Base-by-base conservation (phyloP, 2,888 invertebrate genomes). In the Synergus umbraculus region DNA sequence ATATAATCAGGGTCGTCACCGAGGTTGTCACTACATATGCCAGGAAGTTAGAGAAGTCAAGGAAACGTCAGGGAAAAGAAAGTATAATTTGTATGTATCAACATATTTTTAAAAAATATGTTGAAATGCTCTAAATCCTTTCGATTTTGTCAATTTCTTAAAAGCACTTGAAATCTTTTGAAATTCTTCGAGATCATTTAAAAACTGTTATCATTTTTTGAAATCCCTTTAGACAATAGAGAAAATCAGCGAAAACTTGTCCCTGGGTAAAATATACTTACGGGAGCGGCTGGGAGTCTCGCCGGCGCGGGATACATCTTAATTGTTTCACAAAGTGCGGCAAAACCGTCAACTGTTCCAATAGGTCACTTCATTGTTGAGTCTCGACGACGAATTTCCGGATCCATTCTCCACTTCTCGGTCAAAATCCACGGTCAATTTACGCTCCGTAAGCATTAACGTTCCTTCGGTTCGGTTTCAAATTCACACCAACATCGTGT, bases 231-330 rank as follows among this genome's bases (percentile, higher is more conserved):
- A 29, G 22, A 29, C 22, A 29, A 29, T 29, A 29, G 22, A 1
- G 22, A 29, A 29, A 29, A 29, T 29, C 22, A 29, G 22, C 22
- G 22, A 29, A 78, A 79, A 82, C 5, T 60, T 29, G 22, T 10
- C 10, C 12, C 12, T 60, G n/a, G 64, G 66, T 84, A 95, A 69
- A 1, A 22, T 84, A 95, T 84, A 95, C 96, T 95, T 93, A 96
- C 96, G 93, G 95, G 94, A 92, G 95, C 94, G 92, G 95, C 94
- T 93, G 96, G 95, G 93, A 96, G 96, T 94, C 96, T 94, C 92
- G 95, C 94, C 93, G 95, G 95, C 92, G 95, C 94, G 92, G 96
- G 95, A 93, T 96, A 96, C 96, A 96, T 96, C 91, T 89, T 91
- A 87, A 88, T 88, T 85, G 83, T 87, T 83, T 84, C 79, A 76